Percentiles rank a stretch among this genome's conserved stretches.
These are phyloP conservation scores for Prionailurus viverrinus DNA, from an alignment of 2,113 vertebrate genomes.

Conservation along the genomic window DNA sequence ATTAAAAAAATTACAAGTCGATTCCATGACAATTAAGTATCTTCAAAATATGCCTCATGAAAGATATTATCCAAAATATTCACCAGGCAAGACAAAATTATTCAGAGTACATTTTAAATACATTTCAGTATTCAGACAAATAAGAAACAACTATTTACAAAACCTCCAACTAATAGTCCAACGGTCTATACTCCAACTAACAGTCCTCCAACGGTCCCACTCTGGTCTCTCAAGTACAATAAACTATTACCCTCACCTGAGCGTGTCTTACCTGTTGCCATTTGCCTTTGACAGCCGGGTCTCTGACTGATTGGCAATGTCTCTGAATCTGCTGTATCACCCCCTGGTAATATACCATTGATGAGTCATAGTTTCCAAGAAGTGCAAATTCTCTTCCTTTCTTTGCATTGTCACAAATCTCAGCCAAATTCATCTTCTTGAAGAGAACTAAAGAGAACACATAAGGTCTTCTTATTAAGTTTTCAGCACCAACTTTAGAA, in stretches of 20 bases:
- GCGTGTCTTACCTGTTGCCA: slow-evolving; percentile 94
- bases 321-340: slow-evolving; percentile 98
- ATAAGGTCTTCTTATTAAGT: slow-evolving; percentile 61
- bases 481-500: neutral
- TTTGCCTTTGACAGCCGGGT: slow-evolving; percentile 94
- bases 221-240: neutral
- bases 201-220: too few relatives aligned
- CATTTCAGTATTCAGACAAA: slow-evolving; percentile 15
- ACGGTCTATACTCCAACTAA: too few relatives aligned
- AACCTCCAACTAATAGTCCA: neutral
- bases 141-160: neutral
- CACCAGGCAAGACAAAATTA: slow-evolving; percentile 23
- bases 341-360: slow-evolving; percentile 98
- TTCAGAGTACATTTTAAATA: neutral
- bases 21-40: slow-evolving; percentile 55
- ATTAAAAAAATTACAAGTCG: neutral
- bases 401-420: slow-evolving; percentile 98
- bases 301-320: slow-evolving; percentile 93
- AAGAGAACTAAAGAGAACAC: slow-evolving; percentile 84
- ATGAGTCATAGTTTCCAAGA: slow-evolving; percentile 98
- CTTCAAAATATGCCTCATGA: neutral
- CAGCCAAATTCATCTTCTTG: slow-evolving; percentile 94
- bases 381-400: slow-evolving; percentile 98
- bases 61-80: neutral
- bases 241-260: neutral